Evolutionary conservation across 2,113 vertebrate genomes (phyloP).

Genomic region (Calyptomena viridis): DNA sequence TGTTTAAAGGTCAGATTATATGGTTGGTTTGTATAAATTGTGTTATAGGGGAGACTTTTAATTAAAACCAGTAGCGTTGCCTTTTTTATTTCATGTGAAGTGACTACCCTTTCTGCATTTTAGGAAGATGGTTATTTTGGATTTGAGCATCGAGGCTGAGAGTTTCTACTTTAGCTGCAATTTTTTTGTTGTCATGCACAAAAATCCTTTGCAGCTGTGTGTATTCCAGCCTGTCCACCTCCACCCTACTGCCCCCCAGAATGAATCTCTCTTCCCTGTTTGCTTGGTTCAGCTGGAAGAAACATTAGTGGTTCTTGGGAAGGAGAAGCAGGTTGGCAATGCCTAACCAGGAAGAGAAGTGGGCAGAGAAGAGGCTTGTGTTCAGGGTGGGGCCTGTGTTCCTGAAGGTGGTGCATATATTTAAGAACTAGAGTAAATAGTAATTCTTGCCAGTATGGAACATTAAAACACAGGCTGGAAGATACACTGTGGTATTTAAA

Average conservation of each 20-base stretch:
- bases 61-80: not conserved
- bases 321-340: constrained; percentile 53
- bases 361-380: constrained; percentile 61
- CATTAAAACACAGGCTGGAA: not conserved
- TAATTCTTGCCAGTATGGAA: not conserved
- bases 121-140: not conserved
- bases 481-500: not conserved
- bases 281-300: not conserved
- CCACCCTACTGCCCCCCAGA: constrained; percentile 22
- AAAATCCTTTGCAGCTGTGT: not conserved
- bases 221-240: constrained; percentile 38
- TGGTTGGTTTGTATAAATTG: not conserved
- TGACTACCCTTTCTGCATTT: not conserved
- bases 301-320: constrained; percentile 55
- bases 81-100: constrained; percentile 12
- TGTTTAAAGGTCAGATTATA: constrained; percentile 22
- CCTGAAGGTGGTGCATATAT: constrained; percentile 34
- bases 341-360: constrained; percentile 18
- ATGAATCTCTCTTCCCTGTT: not conserved
- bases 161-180: not conserved
- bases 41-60: not conserved
- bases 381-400: constrained; percentile 66
- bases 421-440: constrained; percentile 50
- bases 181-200: constrained; percentile 34
- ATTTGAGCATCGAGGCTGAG: not conserved